Evolutionary conservation across 2,888 invertebrate species (phyloP).

Genomic region (Galeopsomyia nigrocyanea): DNA sequence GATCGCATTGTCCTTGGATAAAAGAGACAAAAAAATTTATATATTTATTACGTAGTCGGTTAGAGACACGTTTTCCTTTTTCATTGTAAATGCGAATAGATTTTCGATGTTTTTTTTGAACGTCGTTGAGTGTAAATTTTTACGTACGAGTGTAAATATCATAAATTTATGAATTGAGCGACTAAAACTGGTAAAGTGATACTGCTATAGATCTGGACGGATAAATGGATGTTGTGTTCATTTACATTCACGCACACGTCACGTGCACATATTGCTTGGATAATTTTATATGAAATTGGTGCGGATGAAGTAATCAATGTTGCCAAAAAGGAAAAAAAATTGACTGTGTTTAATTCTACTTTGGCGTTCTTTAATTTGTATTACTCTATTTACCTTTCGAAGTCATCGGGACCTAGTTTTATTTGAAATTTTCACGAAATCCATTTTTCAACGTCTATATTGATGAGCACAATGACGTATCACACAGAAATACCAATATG

Average conservation of each 20-base stretch:
- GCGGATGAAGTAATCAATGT: conserved; percentile 31
- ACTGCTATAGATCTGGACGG: neutral
- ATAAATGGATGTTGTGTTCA: conserved; percentile 26
- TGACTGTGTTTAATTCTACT: neutral
- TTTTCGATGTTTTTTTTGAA: conserved; percentile 34
- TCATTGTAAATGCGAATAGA: conserved; percentile 35
- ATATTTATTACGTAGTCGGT: conserved; percentile 52
- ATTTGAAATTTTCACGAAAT: too few relatives aligned
- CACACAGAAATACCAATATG: too few relatives aligned
- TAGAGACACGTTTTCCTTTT: conserved; percentile 36
- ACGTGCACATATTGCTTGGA: conserved; percentile 36
- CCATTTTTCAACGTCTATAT: too few relatives aligned
- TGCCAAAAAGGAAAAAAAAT: conserved; percentile 25
- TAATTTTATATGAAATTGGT: conserved; percentile 42
- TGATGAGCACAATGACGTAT: too few relatives aligned
- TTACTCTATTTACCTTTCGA: conserved; percentile 15
- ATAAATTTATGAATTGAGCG: neutral
- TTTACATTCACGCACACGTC: conserved; percentile 26
- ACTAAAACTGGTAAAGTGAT: too few relatives aligned
- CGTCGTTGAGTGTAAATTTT: conserved; percentile 23
- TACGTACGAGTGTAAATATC: conserved; percentile 35
- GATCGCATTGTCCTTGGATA: conserved; percentile 34
- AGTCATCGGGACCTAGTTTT: neutral
- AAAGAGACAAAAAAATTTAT: conserved; percentile 46
- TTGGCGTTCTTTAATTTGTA: conserved; percentile 5